Evolutionary conservation across 1,140 invertebrate genomes (phyloP).

Genomic region (Drosophila pruinosa): DNA sequence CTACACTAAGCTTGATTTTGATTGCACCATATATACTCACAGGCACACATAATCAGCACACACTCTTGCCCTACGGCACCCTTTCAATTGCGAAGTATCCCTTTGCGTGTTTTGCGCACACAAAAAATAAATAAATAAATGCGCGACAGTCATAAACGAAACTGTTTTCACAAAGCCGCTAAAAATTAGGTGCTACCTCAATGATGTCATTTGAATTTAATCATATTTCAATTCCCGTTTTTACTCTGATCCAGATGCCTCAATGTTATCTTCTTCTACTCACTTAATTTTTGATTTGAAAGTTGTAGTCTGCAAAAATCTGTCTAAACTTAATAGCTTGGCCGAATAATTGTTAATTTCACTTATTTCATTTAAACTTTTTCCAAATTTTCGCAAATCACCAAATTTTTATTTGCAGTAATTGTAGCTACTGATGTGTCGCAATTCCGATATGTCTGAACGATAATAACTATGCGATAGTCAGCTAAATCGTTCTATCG

Average conservation of each 20-base stretch:
- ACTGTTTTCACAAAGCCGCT: constrained; percentile 36
- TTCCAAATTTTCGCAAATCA: constrained; percentile 17
- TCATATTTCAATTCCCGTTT: constrained; percentile 28
- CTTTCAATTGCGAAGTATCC: constrained; percentile 27
- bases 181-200: constrained; percentile 35
- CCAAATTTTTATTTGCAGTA: constrained; percentile 38
- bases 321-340: not conserved
- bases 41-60: not conserved
- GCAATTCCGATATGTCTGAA: not conserved
- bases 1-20: constrained; percentile 15
- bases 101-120: constrained; percentile 65
- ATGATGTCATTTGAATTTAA: constrained; percentile 75
- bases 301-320: not conserved
- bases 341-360: not conserved
- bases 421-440: constrained; percentile 32
- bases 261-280: not conserved
- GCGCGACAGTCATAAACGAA: constrained; percentile 41
- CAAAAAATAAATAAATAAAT: constrained; percentile 69
- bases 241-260: not conserved
- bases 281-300: not conserved
- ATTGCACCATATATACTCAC: constrained; percentile 9
- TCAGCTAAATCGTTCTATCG: not conserved
- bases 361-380: constrained; percentile 33
- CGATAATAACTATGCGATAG: not conserved
- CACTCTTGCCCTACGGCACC: constrained; percentile 5